A percentile compares a stretch with the other conserved stretches of the same genome.
These are phyloP conservation scores for Zoanthus sansibaricus DNA, from an alignment of 92 coral and sea anemone species.

Conservation along the genomic window DNA sequence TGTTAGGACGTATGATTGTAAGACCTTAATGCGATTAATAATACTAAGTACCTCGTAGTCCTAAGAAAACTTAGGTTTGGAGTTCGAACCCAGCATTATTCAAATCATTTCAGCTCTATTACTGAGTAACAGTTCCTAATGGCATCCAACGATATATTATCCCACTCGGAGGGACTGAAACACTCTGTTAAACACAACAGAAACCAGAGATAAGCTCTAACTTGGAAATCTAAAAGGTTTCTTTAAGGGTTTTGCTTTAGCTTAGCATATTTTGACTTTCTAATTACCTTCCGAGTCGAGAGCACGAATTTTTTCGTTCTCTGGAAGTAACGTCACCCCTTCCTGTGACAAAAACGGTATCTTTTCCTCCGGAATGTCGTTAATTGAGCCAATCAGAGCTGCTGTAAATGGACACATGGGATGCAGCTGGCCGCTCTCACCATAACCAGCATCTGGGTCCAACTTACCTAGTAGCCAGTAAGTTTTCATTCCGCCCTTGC, in stretches of 20 bases:
- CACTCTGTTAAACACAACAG: too few species aligned
- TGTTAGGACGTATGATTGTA: too few species aligned
- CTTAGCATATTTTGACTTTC: too few species aligned
- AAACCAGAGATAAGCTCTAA: neutral
- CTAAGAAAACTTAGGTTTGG: too few species aligned
- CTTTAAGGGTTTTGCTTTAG: neutral
- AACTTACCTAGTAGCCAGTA: conserved; percentile 78
- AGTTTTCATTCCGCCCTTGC: conserved; percentile 92
- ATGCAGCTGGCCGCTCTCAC: conserved; percentile 24
- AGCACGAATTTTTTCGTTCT: conserved; percentile 61
- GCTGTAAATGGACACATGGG: conserved; percentile 42
- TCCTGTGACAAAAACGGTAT: conserved; percentile 46
- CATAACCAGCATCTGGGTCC: conserved; percentile 49
- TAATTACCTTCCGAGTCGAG: conserved; percentile 56
- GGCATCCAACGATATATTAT: too few species aligned
- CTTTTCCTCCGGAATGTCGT: conserved; percentile 29
- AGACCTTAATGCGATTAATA: too few species aligned
- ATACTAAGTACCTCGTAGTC: too few species aligned
- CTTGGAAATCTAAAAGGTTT: neutral
- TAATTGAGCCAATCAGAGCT: neutral
- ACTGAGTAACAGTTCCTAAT: too few species aligned
- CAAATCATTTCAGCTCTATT: too few species aligned
- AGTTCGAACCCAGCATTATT: too few species aligned
- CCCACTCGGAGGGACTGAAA: too few species aligned
- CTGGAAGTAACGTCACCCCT: conserved; percentile 45